Evolutionary conservation across 2,113 vertebrate species (phyloP).

Genomic region (Tragelaphus imberbis): DNA sequence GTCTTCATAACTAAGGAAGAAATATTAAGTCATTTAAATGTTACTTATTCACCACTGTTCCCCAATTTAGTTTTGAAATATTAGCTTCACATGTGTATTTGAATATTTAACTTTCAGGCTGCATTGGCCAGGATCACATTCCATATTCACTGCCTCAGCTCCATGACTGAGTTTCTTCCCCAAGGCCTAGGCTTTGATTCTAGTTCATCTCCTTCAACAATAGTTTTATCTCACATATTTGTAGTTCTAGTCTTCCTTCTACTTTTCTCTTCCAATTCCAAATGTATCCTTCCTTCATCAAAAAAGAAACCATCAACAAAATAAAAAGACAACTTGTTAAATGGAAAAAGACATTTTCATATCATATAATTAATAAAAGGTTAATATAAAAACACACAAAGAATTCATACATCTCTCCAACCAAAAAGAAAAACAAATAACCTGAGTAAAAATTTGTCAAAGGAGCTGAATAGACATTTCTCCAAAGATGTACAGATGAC

Average conservation of each 20-base stretch:
- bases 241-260: not conserved
- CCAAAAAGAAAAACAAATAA: not conserved
- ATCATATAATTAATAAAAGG: not conserved
- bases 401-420: not conserved
- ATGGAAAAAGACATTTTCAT: not conserved
- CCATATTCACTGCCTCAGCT: rapidly evolving
- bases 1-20: not conserved
- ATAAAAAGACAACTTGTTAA: not conserved
- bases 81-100: not conserved
- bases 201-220: too few relatives aligned
- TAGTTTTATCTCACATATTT: not conserved
- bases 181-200: not conserved
- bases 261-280: not conserved
- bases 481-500: not conserved
- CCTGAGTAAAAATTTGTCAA: not conserved
- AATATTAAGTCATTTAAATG: not conserved
- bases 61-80: not conserved
- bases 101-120: not conserved
- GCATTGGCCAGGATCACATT: not conserved
- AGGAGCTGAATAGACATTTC: not conserved
- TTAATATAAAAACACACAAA: not conserved
- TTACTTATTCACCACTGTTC: not conserved
- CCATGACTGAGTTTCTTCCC: too few relatives aligned
- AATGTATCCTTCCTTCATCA: not conserved
- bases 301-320: not conserved